Evolutionary conservation across 2,888 invertebrate species (phyloP).

Genomic region (Hylaea fasciaria): DNA sequence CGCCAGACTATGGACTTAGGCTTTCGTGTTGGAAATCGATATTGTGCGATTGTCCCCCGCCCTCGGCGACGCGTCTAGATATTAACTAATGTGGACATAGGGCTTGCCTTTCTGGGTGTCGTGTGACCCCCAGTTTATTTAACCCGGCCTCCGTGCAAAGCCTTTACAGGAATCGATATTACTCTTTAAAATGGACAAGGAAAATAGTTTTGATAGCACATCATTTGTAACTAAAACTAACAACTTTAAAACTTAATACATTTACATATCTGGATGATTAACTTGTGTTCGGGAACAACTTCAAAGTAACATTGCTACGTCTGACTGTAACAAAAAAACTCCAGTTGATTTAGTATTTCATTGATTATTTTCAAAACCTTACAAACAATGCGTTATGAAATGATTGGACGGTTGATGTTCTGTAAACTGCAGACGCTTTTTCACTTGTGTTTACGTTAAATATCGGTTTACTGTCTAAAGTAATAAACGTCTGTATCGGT

Average conservation of each 20-base stretch:
- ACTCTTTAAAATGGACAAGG: background rate
- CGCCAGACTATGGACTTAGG: conserved; percentile 35
- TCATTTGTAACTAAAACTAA: background rate
- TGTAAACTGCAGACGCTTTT: conserved; percentile 19
- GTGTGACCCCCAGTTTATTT: conserved; percentile 8
- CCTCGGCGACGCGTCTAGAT: conserved; percentile 31
- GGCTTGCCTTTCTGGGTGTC: conserved; percentile 22
- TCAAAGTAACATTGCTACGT: too few relatives aligned
- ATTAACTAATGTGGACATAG: conserved; percentile 31
- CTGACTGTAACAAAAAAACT: too few relatives aligned
- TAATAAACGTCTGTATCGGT: conserved; percentile 49
- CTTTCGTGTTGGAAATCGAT: conserved; percentile 62
- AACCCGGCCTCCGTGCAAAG: background rate
- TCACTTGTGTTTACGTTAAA: conserved; percentile 30
- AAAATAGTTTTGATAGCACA: background rate
- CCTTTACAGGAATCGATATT: conserved; percentile 1
- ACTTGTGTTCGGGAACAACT: too few relatives aligned
- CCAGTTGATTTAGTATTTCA: too few relatives aligned
- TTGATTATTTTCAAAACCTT: too few relatives aligned
- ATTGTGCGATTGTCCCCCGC: conserved; percentile 64
- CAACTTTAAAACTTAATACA: background rate
- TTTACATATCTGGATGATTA: background rate
- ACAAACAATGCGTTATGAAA: background rate
- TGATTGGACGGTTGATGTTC: conserved; percentile 10
- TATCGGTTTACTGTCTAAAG: conserved; percentile 48